Evolutionary conservation across 2,888 invertebrate genomes (phyloP), one percentile per base, ranked within the genome.

Genomic region (Salpingus planirostris): DNA sequence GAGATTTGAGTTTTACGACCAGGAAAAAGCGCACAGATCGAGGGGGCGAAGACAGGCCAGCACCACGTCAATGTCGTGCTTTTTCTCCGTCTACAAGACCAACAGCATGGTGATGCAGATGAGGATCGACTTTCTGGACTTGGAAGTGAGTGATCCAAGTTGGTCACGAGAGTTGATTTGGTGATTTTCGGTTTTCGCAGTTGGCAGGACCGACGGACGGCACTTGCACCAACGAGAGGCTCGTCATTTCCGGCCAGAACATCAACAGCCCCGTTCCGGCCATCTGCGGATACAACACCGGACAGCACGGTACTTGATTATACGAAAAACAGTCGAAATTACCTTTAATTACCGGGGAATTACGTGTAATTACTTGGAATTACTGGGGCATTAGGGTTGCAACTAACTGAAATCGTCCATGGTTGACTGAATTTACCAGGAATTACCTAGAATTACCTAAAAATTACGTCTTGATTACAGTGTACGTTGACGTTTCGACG

Each of bases 231-330:
- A 69, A 74, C 15, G 85, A 86, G 55, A 73, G 78, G 44, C 74
- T 86, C 43, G 67, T 80, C 6, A 68, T 85, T 3, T 73, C 77
- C 0, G 85, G 85, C 2, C 79, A 81, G 52, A 80, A 80, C 56
- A 50, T 68, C 0, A 84, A 83, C 51, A 75, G 70, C 38, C 59
- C 71, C n/a, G 65, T 84, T 36, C 85, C 85, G 0, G 68, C 74
- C 3, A 60, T 86, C 12, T 86, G 86, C 54, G 86, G 86, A 11
- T 73, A 79, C 22, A 85, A 84, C 53, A 76, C 79, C 1, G 84
- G 81, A 8, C 81, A 82, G 56, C 83, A 84, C 49, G 64, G 86
- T 85, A 66, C 5, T 18, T 18, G 5, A 11, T 49, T 50, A 8
- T 57, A 85, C n/a, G n/a, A n/a, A n/a, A n/a, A n/a, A n/a, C n/a